These are phyloP conservation scores for Halictus ligatus DNA, from an alignment of 2,888 invertebrate species.

Conservation along the genomic window DNA sequence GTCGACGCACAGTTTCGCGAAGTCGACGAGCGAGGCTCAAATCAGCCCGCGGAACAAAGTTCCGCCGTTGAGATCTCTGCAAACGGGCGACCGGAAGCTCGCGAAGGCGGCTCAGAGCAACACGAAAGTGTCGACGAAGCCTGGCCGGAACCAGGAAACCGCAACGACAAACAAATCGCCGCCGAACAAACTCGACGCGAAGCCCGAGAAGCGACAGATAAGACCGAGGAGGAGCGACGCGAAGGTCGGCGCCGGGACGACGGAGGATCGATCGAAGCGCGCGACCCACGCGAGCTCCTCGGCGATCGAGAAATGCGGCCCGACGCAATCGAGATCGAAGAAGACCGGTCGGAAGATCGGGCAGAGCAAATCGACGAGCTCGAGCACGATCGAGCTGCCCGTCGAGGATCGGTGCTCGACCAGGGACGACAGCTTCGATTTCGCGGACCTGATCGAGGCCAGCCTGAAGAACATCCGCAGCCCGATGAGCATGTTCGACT, in stretches of 20 bases:
- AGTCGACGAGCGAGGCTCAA: background rate
- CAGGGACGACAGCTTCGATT: slow-evolving; percentile 47
- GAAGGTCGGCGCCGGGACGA: background rate
- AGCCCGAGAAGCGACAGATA: background rate
- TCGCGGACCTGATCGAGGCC: slow-evolving; percentile 65
- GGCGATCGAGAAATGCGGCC: slow-evolving; percentile 7
- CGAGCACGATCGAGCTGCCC: slow-evolving; percentile 27
- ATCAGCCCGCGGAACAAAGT: slow-evolving; percentile 1
- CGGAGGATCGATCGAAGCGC: background rate
- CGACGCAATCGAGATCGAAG: slow-evolving; percentile 4
- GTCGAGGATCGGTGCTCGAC: slow-evolving; percentile 7
- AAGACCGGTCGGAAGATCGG: slow-evolving; percentile 41
- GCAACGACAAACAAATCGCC: too few species aligned
- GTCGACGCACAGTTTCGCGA: slow-evolving; percentile 29
- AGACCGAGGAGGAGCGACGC: background rate
- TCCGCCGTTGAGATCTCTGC: slow-evolving; percentile 13
- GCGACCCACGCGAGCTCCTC: background rate
- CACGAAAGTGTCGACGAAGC: background rate
- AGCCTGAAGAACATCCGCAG: slow-evolving; percentile 63
- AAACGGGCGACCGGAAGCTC: slow-evolving; percentile 18
- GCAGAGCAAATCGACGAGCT: slow-evolving; percentile 57
- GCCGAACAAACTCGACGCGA: slow-evolving; percentile 1
- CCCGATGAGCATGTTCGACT: slow-evolving; percentile 63
- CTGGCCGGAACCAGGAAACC: slow-evolving; percentile 8
- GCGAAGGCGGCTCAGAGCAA: slow-evolving; percentile 1